Evolutionary conservation across 2,113 vertebrate genomes (phyloP).

Genomic region (Drymodes brunneopygia): DNA sequence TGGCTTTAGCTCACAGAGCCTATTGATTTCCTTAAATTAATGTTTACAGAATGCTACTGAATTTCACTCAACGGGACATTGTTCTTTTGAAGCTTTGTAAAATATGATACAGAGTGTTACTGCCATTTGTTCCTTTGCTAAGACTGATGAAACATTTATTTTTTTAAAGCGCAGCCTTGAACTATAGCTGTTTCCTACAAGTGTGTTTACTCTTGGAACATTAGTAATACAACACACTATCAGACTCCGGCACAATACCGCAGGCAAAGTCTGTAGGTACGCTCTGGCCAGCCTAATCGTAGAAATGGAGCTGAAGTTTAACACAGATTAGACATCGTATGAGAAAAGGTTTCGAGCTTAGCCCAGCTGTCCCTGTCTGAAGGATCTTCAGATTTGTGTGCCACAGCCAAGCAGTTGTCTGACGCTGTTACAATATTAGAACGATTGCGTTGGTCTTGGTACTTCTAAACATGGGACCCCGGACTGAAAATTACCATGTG

Average conservation of each 20-base stretch:
- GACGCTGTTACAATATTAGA: constrained; percentile 49
- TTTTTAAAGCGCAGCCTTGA: constrained; percentile 71
- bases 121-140: constrained; percentile 74
- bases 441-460: not conserved
- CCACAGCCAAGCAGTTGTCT: constrained; percentile 62
- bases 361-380: constrained; percentile 33
- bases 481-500: not conserved
- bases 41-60: constrained; percentile 83
- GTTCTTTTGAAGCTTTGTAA: constrained; percentile 81
- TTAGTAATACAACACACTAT: constrained; percentile 64
- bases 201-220: constrained; percentile 67
- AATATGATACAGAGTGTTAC: constrained; percentile 71
- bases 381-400: constrained; percentile 38
- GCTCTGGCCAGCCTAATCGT: not conserved
- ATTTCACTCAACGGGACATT: constrained; percentile 82
- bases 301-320: constrained; percentile 33
- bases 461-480: not conserved
- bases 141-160: constrained; percentile 72
- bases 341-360: constrained; percentile 10
- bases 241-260: constrained; percentile 48
- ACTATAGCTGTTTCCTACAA: constrained; percentile 75
- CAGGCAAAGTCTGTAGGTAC: constrained; percentile 18
- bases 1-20: constrained; percentile 81
- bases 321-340: not conserved
- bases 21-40: constrained; percentile 89